Evolutionary conservation across 2,888 invertebrate species (phyloP), one percentile per base, ranked within the genome.

Genomic region (Sinopyrophorus schimmeli): DNA sequence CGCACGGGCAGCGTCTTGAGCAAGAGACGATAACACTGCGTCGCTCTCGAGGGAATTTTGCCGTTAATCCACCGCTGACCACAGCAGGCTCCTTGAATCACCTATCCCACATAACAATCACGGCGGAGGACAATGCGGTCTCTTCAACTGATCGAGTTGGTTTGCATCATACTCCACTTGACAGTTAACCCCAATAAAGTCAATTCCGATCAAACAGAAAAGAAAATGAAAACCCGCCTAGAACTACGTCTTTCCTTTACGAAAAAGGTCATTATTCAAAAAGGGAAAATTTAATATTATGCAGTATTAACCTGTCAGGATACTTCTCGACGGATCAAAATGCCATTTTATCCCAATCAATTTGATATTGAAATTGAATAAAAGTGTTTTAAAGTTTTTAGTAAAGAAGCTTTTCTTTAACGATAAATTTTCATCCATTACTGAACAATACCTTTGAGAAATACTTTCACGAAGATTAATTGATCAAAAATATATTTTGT

Each of bases 11-110:
- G 47, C 55, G 54, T 47, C 55, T 53, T 52, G 59, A 48, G 40
- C 34, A 41, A 34, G 46, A 34, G 53, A 53, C 57, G 59, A 62
- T 60, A 60, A 59, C 55, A 50, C 52, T 55, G 54, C 55, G 47
- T 44, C 12, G 12, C 32, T 58, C 61, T 58, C 61, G 23, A 43
- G 59, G 50, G 60, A 60, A 28, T 54, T 55, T 43, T 52, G 55
- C 47, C 57, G 62, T 63, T 65, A 65, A 64, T 65, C 63, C 63
- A 56, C 46, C 51, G 65, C 63, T 65, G 65, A 65, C 65, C 63
- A 56, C 61, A 64, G 65, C 62, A 57, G 60, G 59, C 61, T 60
- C 58, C 60, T 59, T 58, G 63, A 60, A 64, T 62, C 59, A 64
- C 64, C 63, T 63, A 63, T 60, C 63, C 54, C 57, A 62, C 60